Evolutionary conservation across 2,113 vertebrate genomes (phyloP), one percentile per base, ranked within the genome.

Genomic region (Percopsis transmontana): DNA sequence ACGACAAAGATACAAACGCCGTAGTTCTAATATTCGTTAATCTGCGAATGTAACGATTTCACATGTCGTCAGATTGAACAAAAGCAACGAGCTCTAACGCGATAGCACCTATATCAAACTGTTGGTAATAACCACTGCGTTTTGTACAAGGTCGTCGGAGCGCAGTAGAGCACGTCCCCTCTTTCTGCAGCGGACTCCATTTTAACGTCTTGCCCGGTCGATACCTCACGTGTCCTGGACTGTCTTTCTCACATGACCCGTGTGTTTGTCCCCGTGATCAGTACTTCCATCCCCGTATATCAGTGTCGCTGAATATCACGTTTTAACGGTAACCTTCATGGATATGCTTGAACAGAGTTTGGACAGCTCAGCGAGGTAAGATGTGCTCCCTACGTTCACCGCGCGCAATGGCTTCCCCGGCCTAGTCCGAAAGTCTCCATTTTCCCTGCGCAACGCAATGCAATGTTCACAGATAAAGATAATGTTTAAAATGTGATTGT

Each of bases 231-330:
- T 91, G 93, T 93, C 90, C 91, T 82, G 92, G 91, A 88, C 89
- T 81, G 91, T 90, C 89, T 91, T 87, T 86, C 95, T 95, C 94
- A 95, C 95, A 95, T 96, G 95, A 96, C 95, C 95, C 93, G 92
- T 89, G 92, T 95, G 95, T 95, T 96, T 96, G 95, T 94, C 94
- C 95, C 94, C 94, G 95, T 96, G 95, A 96, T 95, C 95, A 94
- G 85, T 82, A 85, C 91, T 90, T 85, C 92, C 91, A 90, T 88
- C 91, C 87, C 88, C 79, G 81, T 84, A 76, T 86, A 87, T 85
- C 91, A 65, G 90, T 79, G 89, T 79, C 77, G 84, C 78, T 87
- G 90, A 88, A 85, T 79, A 84, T 85, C 86, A 82, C 85, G 76
- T 80, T 58, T 62, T 47, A 70, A 83, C 82, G 77, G 78, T 50